A percentile compares a stretch with the other conserved stretches of the same genome.
phyloP scores from a whole-genome alignment of 2,797 vertebrate genomes.

The Anableps anableps region DNA sequence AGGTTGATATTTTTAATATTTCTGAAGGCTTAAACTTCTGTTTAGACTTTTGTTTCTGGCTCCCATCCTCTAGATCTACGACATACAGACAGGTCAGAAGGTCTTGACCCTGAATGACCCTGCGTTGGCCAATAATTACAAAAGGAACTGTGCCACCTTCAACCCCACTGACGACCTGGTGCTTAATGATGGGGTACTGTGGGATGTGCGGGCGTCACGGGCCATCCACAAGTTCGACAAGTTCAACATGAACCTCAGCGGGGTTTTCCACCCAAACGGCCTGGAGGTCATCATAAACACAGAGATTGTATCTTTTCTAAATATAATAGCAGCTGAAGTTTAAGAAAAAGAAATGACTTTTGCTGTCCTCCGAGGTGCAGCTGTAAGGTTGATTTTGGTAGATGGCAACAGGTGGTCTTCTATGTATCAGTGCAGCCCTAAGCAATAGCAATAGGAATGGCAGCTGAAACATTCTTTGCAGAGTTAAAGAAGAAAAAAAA shows the following conservation, averaged over 20 bases:
- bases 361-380: not conserved
- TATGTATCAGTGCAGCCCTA: not conserved
- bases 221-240: slow-evolving; percentile 99
- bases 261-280: slow-evolving; percentile 95
- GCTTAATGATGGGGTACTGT: slow-evolving; percentile 96
- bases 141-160: slow-evolving; percentile 96
- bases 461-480: not conserved
- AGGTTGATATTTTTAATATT: no score
- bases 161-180: slow-evolving; percentile 96
- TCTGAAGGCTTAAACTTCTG: no score
- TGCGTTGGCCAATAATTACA: slow-evolving; percentile 97
- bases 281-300: slow-evolving; percentile 97
- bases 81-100: slow-evolving; percentile 97
- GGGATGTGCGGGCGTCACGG: slow-evolving; percentile 92
- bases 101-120: slow-evolving; percentile 93
- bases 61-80: slow-evolving; percentile 87
- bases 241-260: slow-evolving; percentile 99
- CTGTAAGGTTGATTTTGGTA: not conserved
- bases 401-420: not conserved
- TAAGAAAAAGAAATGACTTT: not conserved
- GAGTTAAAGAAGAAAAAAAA: not conserved
- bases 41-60: not conserved
- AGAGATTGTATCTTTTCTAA: slow-evolving; percentile 93
- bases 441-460: not conserved
- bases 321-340: not conserved